Evolutionary conservation across 1,140 invertebrate species (phyloP).

Genomic region (Cataglyphis hispanica): DNA sequence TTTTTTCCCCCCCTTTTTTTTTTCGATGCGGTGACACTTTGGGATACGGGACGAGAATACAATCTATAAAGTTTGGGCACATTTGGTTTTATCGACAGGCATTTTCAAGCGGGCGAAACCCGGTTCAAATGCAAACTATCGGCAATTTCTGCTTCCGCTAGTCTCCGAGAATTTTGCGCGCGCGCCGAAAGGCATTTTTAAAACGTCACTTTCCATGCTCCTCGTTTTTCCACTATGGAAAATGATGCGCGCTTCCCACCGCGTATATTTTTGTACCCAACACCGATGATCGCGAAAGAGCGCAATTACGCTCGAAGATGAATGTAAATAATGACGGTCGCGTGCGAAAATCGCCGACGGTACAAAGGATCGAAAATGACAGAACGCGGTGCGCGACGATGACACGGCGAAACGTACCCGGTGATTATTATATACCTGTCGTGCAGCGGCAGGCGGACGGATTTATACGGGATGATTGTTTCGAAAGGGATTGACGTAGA

Average conservation of each 20-base stretch:
- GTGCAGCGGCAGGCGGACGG: slow-evolving; percentile 14
- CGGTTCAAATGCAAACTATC: slow-evolving; percentile 63
- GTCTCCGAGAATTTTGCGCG: slow-evolving; percentile 45
- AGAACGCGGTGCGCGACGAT: slow-evolving; percentile 48
- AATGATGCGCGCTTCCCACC: slow-evolving; percentile 5
- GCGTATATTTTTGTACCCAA: background rate
- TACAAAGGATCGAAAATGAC: slow-evolving; percentile 39
- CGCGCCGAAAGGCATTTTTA: slow-evolving; percentile 28
- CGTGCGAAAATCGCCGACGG: slow-evolving; percentile 51
- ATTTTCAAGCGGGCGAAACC: slow-evolving; percentile 55
- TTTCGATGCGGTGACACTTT: slow-evolving; percentile 3
- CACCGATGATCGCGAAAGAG: background rate
- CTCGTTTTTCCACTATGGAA: background rate
- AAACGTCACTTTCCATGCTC: slow-evolving; percentile 17
- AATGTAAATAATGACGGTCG: slow-evolving; percentile 41
- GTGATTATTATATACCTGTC: slow-evolving; percentile 45
- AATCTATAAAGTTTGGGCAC: slow-evolving; percentile 56
- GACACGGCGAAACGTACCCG: slow-evolving; percentile 58
- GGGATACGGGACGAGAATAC: slow-evolving; percentile 25
- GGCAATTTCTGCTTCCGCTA: slow-evolving; percentile 34
- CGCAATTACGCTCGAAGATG: slow-evolving; percentile 46
- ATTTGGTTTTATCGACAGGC: slow-evolving; percentile 59
- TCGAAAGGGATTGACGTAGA: slow-evolving; percentile 33
- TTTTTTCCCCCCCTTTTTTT: background rate
- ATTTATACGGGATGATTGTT: slow-evolving; percentile 69